Evolutionary conservation across 2,113 vertebrate genomes (phyloP), one percentile per base, ranked within the genome.

Genomic region (Hippocampus comes): DNA sequence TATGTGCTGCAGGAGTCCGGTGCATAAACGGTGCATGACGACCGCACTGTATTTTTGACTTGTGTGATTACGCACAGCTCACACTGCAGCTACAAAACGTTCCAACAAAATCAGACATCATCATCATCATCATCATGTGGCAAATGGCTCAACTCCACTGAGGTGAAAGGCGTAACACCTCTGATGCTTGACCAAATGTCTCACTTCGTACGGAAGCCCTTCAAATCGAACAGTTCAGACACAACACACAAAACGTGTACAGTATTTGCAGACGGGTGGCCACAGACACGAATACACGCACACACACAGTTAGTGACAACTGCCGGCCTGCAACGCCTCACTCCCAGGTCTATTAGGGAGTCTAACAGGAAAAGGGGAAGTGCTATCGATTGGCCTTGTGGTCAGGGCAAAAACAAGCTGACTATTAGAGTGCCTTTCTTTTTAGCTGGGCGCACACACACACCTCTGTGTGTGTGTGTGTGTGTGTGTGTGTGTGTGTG

Each of bases 321-420:
- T 71, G 77, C 74, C 67, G 74, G 74, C 72, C 80, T 77, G 71
- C 9, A 48, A 43, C 23, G 14, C 42, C 23, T 48, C 64, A 72
- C 80, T 85, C 51, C 67, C 66, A 65, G 66, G 70, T 82, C 85
- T 81, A 70, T 68, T 67, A 85, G 85, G 78, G 86, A 75, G 79
- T 71, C 71, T n/a, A 84, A 87, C 83, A 89, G 89, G 89, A 91
- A 90, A 84, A 87, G 86, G 82, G 78, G 90, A 90, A 92, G 88
- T 89, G 87, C 78, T 85, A 92, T 92, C 78, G 90, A 92, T 91
- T 84, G 79, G 71, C 78, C 76, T 53, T 34, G 75, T 75, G 82
- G 83, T 84, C 77, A 79, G 77, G 82, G 83, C 61, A 81, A 84
- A 88, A 87, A 88, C 84, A 89, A 88, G 72, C 82, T 81, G 83